Percentiles rank a stretch among this genome's conserved stretches.
phyloP scores from a whole-genome alignment of 2,797 vertebrate genomes.

The Arctocebus calabarensis region DNA sequence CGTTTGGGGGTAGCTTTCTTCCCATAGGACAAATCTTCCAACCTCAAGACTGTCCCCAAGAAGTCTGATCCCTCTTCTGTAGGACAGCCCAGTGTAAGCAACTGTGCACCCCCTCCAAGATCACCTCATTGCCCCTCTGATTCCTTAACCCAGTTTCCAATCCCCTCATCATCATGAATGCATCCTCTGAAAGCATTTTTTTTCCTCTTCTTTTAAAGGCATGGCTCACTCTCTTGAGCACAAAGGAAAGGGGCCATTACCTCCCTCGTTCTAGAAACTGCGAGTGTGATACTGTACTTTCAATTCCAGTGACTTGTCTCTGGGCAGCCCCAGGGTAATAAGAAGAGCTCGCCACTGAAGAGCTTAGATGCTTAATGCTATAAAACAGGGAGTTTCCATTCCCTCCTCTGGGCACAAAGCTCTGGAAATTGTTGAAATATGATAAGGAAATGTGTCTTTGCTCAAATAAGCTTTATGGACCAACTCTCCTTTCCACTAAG shows the following conservation, averaged over 20 bases:
- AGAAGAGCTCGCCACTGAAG: background rate
- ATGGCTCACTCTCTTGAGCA: background rate
- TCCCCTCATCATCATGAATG: background rate
- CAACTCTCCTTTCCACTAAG: background rate
- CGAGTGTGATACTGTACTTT: background rate
- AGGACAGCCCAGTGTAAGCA: background rate
- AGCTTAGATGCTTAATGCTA: too few species aligned
- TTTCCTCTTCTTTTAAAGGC: background rate
- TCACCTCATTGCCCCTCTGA: background rate
- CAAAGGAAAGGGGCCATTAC: background rate
- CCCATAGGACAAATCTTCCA: background rate
- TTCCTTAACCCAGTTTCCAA: background rate
- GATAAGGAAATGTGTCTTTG: background rate
- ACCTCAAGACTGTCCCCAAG: background rate
- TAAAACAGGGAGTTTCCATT: background rate
- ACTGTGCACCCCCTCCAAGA: fast-evolving
- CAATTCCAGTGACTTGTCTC: background rate
- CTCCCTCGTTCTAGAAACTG: background rate
- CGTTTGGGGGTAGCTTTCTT: background rate
- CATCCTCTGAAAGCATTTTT: background rate
- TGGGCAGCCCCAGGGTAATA: background rate
- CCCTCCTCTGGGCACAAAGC: background rate
- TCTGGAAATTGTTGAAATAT: background rate
- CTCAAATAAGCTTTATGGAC: background rate
- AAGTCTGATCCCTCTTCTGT: background rate